Evolutionary conservation across 2,888 invertebrate species (phyloP).

Genomic region (Alsophila aescularia): DNA sequence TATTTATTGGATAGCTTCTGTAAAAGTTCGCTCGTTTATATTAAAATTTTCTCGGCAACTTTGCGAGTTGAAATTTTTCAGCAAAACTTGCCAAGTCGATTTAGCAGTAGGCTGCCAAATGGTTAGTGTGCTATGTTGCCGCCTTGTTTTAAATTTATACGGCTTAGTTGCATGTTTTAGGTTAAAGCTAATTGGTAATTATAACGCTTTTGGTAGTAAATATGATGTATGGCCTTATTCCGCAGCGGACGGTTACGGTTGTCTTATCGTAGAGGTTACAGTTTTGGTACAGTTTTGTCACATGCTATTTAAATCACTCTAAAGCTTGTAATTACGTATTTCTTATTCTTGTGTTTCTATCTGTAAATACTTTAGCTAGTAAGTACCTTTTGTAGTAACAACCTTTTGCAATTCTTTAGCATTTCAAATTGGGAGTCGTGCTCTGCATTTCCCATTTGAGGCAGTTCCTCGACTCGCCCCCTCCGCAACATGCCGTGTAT

Average conservation of each 20-base stretch:
- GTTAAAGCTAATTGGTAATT: slow-evolving; percentile 35
- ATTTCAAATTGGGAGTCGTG: neutral
- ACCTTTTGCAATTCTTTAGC: neutral
- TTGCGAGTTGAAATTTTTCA: slow-evolving; percentile 49
- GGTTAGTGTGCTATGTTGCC: slow-evolving; percentile 25
- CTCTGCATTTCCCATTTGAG: neutral
- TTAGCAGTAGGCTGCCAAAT: slow-evolving; percentile 31
- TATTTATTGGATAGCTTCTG: slow-evolving; percentile 60
- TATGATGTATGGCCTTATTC: slow-evolving; percentile 31
- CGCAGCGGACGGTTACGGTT: neutral
- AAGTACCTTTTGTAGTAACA: no score
- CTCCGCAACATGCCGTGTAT: slow-evolving; percentile 6
- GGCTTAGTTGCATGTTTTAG: slow-evolving; percentile 37
- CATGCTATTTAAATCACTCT: neutral
- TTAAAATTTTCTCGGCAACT: slow-evolving; percentile 57
- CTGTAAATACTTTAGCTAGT: no score
- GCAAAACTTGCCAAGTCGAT: slow-evolving; percentile 35
- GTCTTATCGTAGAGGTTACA: neutral
- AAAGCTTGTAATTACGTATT: no score
- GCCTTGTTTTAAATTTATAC: slow-evolving; percentile 35
- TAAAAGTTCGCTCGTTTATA: slow-evolving; percentile 60
- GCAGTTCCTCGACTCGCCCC: neutral
- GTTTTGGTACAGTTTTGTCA: no score
- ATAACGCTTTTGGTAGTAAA: slow-evolving; percentile 24
- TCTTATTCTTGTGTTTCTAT: no score